Evolutionary conservation across 2,797 vertebrate species (phyloP).

Genomic region (Hemitrygon akajei): DNA sequence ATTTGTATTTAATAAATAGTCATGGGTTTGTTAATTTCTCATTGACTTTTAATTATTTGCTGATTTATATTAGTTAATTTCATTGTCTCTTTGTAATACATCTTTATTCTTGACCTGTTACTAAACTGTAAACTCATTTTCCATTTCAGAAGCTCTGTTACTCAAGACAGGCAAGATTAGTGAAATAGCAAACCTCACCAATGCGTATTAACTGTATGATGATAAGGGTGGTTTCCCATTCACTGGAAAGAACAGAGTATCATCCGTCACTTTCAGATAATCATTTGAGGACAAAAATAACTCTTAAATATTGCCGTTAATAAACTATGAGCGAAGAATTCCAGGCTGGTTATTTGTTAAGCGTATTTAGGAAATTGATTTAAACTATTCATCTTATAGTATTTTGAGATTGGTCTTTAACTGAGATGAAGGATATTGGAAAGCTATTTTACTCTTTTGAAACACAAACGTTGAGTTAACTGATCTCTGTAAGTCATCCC

Average conservation of each 20-base stretch:
- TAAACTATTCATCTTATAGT: background rate
- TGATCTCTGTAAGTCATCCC: no score
- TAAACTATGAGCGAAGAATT: background rate
- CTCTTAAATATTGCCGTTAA: background rate
- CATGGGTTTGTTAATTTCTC: background rate
- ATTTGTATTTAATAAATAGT: background rate
- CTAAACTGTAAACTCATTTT: background rate
- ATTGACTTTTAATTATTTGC: background rate
- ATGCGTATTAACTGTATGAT: background rate
- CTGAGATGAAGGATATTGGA: background rate
- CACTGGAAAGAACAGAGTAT: background rate
- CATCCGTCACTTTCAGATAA: background rate
- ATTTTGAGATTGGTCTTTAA: background rate
- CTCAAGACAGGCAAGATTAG: slow-evolving; percentile 20
- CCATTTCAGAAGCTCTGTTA: background rate
- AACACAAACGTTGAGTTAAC: no score
- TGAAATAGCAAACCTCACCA: background rate
- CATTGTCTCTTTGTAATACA: background rate
- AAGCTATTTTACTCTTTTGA: background rate
- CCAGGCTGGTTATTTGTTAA: background rate
- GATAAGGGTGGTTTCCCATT: background rate
- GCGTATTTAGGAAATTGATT: background rate
- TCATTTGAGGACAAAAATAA: background rate
- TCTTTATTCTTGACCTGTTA: background rate
- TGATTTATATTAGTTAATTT: background rate